Conservation (phyloP, 2,797 vertebrate genomes). For the Hyperoplus lanceolatus region DNA sequence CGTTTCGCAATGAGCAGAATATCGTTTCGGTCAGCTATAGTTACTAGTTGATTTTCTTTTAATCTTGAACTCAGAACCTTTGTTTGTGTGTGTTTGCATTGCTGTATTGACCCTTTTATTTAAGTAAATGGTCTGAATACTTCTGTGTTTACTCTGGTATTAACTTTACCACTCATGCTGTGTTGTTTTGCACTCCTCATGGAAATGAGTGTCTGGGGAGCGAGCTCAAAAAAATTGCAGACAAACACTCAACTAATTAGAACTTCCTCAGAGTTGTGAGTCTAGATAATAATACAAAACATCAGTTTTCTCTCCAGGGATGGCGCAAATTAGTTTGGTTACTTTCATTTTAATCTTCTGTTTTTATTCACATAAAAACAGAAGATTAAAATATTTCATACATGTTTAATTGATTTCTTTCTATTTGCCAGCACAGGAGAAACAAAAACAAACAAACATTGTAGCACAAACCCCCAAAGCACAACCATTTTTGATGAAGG, state of each 20-base stretch:
- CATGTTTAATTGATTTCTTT: not conserved
- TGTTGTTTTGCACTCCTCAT: not conserved
- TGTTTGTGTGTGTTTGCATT: not conserved
- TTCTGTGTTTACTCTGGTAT: not conserved
- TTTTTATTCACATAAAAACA: too few species aligned
- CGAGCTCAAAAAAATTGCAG: not conserved
- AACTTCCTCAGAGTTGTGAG: not conserved
- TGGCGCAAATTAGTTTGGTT: not conserved
- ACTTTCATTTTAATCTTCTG: not conserved
- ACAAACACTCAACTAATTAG: not conserved
- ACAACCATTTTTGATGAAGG: not conserved
- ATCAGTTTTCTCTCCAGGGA: not conserved
- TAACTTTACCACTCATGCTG: not conserved
- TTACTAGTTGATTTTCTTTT: not conserved
- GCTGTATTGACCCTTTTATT: not conserved
- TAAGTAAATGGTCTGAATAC: not conserved
- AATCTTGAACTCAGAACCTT: not conserved
- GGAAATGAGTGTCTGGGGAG: not conserved
- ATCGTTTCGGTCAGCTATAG: not conserved
- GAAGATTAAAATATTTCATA: not conserved
- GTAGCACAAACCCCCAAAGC: not conserved
- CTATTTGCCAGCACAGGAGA: not conserved
- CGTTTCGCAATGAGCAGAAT: not conserved
- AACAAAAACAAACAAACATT: not conserved
- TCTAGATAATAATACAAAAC: not conserved